A percentile compares a stretch with the other conserved stretches of the same genome.
Conservation (phyloP, 2,113 vertebrate species). For the Semicossyphus pulcher region DNA sequence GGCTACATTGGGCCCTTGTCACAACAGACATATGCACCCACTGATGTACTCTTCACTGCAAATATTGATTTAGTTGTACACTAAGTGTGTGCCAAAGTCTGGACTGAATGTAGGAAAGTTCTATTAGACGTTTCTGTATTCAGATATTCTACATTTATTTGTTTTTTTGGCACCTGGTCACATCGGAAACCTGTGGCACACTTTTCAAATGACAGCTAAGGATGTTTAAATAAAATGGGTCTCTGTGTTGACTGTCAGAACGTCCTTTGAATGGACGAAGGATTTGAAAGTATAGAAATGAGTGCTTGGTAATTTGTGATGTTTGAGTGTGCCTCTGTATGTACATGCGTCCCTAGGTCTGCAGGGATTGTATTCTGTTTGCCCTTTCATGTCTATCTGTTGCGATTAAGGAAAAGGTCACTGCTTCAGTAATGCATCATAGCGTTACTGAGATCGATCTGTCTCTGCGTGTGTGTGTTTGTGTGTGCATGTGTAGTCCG, state of each 20-base stretch:
- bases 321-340: neutral
- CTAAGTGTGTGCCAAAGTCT: too few species aligned
- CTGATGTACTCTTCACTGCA: too few species aligned
- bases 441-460: conserved; percentile 58
- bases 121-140: too few species aligned
- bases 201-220: too few species aligned
- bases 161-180: too few species aligned
- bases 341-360: neutral
- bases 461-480: conserved; percentile 7
- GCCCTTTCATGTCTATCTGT: conserved; percentile 60
- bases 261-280: neutral
- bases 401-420: conserved; percentile 74
- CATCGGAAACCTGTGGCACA: too few species aligned
- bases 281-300: neutral
- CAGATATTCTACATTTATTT: too few species aligned
- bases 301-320: conserved; percentile 9
- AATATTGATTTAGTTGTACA: too few species aligned
- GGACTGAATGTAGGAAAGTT: too few species aligned
- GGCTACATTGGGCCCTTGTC: too few species aligned
- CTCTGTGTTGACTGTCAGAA: neutral
- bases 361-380: conserved; percentile 18
- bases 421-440: conserved; percentile 62
- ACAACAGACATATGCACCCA: too few species aligned
- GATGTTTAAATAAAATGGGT: neutral
- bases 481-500: neutral